Evolutionary conservation across 2,888 invertebrate species (phyloP).

Genomic region (Therioaphis trifolii): DNA sequence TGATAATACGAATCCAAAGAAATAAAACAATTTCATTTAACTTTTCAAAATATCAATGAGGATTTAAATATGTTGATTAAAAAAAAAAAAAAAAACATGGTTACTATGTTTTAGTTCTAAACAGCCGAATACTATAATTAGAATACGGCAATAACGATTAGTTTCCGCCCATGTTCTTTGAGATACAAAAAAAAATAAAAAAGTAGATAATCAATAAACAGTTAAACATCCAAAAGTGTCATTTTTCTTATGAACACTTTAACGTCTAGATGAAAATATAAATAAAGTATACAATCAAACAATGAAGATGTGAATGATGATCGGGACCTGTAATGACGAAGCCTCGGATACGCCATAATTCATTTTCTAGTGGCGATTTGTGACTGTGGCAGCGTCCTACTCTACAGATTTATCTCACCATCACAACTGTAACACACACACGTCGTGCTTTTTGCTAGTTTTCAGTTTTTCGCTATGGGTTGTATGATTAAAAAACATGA

Average conservation of each 20-base stretch:
- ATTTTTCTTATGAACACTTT: conserved; percentile 38
- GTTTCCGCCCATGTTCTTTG: conserved; percentile 21
- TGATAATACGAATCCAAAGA: too few relatives aligned
- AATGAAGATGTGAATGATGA: conserved; percentile 57
- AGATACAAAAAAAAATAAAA: conserved; percentile 12
- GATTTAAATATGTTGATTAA: too few relatives aligned
- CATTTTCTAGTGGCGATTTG: conserved; percentile 70
- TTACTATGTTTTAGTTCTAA: too few relatives aligned
- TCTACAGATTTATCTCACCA: conserved; percentile 63
- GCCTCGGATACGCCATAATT: conserved; percentile 80
- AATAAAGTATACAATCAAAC: conserved; percentile 34
- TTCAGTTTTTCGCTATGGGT: conserved; percentile 36
- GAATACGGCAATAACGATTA: neutral
- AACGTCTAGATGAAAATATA: conserved; percentile 46
- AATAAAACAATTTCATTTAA: too few relatives aligned
- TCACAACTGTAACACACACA: conserved; percentile 63
- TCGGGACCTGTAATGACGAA: conserved; percentile 83
- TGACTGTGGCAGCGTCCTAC: conserved; percentile 64
- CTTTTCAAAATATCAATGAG: too few relatives aligned
- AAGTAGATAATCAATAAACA: too few relatives aligned
- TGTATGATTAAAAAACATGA: conserved; percentile 42
- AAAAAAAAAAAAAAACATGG: too few relatives aligned
- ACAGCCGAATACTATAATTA: too few relatives aligned
- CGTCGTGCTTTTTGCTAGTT: conserved; percentile 63
- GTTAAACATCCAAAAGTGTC: conserved; percentile 30